Evolutionary conservation across 1,140 invertebrate species (phyloP).

Genomic region (Melitaea cinxia): DNA sequence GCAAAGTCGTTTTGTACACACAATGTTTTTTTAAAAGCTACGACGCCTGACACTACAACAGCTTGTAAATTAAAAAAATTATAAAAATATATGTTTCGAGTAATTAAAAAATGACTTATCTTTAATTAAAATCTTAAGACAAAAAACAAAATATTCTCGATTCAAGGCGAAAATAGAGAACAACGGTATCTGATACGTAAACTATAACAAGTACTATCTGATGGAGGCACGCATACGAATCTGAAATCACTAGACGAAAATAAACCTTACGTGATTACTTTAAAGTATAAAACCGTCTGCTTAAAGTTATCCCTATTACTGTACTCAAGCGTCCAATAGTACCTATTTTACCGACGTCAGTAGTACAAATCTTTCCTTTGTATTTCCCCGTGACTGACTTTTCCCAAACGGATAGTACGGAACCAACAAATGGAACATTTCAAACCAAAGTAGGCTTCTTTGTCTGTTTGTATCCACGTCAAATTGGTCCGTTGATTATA

Average conservation of each 20-base stretch:
- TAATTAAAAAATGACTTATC: neutral
- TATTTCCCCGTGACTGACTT: conserved; percentile 43
- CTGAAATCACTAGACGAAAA: conserved; percentile 10
- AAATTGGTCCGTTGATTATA: conserved; percentile 17
- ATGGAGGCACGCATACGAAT: conserved; percentile 25
- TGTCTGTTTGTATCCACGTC: conserved; percentile 15
- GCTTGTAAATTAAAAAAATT: too few species aligned
- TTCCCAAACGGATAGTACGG: conserved; percentile 38
- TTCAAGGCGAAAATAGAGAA: conserved; percentile 30
- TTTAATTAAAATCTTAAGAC: conserved; percentile 1
- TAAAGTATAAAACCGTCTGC: conserved; percentile 19
- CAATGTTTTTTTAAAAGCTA: too few species aligned
- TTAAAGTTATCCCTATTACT: conserved; percentile 25
- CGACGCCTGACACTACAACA: too few species aligned
- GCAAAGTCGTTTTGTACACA: too few species aligned
- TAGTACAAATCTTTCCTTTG: conserved; percentile 41
- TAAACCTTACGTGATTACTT: neutral
- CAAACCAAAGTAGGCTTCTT: conserved; percentile 22
- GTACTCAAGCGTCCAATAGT: conserved; percentile 34
- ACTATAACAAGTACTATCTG: conserved; percentile 10
- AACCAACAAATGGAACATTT: conserved; percentile 31
- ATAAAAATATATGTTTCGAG: neutral
- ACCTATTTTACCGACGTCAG: conserved; percentile 36
- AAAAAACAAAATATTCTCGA: conserved; percentile 11
- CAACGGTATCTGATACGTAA: conserved; percentile 23